Evolutionary conservation across 2,888 invertebrate genomes (phyloP).

Genomic region (Limnephilus rhombicus): DNA sequence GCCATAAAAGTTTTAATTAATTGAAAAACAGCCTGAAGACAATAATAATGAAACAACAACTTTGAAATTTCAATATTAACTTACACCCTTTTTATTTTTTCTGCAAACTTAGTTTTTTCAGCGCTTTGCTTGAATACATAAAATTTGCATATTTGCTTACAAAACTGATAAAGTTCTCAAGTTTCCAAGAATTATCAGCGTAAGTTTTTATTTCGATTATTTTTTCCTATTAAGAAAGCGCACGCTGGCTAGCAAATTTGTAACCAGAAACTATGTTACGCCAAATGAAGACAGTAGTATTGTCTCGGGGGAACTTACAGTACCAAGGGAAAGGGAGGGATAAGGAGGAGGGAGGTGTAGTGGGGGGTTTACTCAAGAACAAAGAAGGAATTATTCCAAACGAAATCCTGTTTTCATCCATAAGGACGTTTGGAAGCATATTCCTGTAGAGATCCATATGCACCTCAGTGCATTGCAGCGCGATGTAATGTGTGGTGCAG

Average conservation of each 20-base stretch:
- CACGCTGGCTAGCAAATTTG: conserved; percentile 37
- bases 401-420: conserved; percentile 46
- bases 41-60: background rate
- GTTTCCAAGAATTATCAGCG: conserved; percentile 35
- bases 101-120: background rate
- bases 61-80: background rate
- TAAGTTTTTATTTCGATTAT: background rate
- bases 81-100: background rate
- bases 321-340: background rate
- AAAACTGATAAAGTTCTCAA: conserved; percentile 2
- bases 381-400: conserved; percentile 55
- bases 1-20: background rate
- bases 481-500: background rate
- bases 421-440: conserved; percentile 4
- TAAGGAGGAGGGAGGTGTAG: background rate
- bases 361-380: conserved; percentile 14
- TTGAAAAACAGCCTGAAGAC: background rate
- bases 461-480: background rate
- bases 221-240: conserved; percentile 32
- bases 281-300: conserved; percentile 47
- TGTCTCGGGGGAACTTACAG: conserved; percentile 41
- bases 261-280: conserved; percentile 41
- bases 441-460: background rate
- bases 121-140: background rate
- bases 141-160: conserved; percentile 23